Evolutionary conservation across 2,888 invertebrate species (phyloP), one percentile per base, ranked within the genome.

Genomic region (Vesta saturnalis): DNA sequence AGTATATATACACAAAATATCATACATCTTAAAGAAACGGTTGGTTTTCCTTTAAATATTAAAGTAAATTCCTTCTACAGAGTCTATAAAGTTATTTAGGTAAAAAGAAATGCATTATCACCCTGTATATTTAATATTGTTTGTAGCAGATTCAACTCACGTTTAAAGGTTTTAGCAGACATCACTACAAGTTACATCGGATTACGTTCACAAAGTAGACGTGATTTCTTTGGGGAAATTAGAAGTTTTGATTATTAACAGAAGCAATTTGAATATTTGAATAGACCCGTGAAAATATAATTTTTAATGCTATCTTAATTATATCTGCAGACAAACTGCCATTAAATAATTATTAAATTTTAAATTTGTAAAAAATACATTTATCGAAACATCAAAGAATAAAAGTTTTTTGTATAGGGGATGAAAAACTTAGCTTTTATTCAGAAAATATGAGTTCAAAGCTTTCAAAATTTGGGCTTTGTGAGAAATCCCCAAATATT

Each of bases 221-320:
- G 73, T 82, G 81, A 83, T 83, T 83, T 83, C 83, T 83, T 83
- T 78, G 72, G 83, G 83, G 83, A 83, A 83, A 83, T 84, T 82
- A 82, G 79, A 82, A 83, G 77, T 83, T 83, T 79, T 81, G 82
- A 83, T 83, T 82, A 83, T 77, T 69, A 77, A 76, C 75, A 77
- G 55, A 75, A 66, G 74, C 76, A 73, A 75, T 76, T 78, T 78
- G 80, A 80, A 82, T 81, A 79, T 74, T 77, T 73, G 79, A 80
- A 78, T 77, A 74, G 69, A 77, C 74, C 77, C 76, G 71, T 76
- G 78, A 78, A 19, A 77, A 76, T 75, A 77, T 75, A 73, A 72
- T 72, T 78, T 79, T 80, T 78, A 80, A 79, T 79, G 78, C 77
- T 74, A 74, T 76, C 73, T 73, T 77, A 76, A 79, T 80, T 79